Conservation (phyloP, 2,888 invertebrate genomes). For the Synergus umbraculus region DNA sequence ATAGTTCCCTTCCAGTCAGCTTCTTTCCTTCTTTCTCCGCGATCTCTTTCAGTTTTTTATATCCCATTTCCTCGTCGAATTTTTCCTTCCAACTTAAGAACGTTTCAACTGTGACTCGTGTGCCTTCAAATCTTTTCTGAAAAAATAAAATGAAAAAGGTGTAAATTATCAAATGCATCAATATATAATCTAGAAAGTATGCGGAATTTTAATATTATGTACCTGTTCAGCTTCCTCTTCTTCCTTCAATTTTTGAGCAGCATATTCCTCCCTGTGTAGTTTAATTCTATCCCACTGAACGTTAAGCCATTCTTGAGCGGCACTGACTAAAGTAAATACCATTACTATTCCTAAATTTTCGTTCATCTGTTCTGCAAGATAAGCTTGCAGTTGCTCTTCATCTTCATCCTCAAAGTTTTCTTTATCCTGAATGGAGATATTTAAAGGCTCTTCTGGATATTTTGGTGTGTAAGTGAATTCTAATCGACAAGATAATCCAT, state of each 20-base stretch:
- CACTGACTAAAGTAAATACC: slow-evolving; percentile 96
- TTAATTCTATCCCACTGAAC: slow-evolving; percentile 89
- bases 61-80: slow-evolving; percentile 94
- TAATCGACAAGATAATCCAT: slow-evolving; percentile 86
- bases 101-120: slow-evolving; percentile 95
- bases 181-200: not conserved
- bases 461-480: slow-evolving; percentile 90
- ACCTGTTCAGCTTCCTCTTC: slow-evolving; percentile 94
- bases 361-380: slow-evolving; percentile 85
- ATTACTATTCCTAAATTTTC: slow-evolving; percentile 98
- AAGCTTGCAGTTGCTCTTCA: slow-evolving; percentile 82
- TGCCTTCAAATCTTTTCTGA: slow-evolving; percentile 96
- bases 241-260: slow-evolving; percentile 83
- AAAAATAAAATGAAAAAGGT: slow-evolving; percentile 59
- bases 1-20: slow-evolving; percentile 94
- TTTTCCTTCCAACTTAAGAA: slow-evolving; percentile 95
- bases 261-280: slow-evolving; percentile 84
- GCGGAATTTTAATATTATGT: slow-evolving; percentile 53
- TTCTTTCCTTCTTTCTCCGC: slow-evolving; percentile 87
- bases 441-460: slow-evolving; percentile 93
- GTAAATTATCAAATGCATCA: not conserved
- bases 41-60: slow-evolving; percentile 85
- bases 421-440: slow-evolving; percentile 87
- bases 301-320: slow-evolving; percentile 95
- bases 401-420: slow-evolving; percentile 88